phyloP scores from a whole-genome alignment of 2,888 invertebrate species.

The Hypolimnas misippus region DNA sequence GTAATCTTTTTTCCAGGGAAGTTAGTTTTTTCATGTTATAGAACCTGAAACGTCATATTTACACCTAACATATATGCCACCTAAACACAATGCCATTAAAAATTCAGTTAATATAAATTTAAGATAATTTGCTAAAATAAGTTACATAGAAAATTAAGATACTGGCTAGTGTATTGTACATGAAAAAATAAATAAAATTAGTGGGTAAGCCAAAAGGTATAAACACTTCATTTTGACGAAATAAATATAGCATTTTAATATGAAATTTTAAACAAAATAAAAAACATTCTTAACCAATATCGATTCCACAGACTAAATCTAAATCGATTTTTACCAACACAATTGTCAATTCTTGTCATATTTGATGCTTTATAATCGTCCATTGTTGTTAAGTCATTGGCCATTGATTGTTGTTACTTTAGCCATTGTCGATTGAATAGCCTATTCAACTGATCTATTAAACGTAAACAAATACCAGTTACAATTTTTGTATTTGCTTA shows the following conservation, averaged over 20 bases:
- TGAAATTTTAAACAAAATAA: background rate
- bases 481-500: background rate
- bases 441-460: conserved; percentile 11
- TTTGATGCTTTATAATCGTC: conserved; percentile 22
- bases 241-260: too few species aligned
- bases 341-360: conserved; percentile 7
- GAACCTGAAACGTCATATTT: too few species aligned
- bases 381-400: conserved; percentile 17
- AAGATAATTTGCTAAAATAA: too few species aligned
- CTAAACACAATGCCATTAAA: too few species aligned
- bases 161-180: too few species aligned
- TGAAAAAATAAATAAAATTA: too few species aligned
- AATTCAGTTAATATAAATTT: too few species aligned
- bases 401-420: conserved; percentile 4
- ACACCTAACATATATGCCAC: too few species aligned
- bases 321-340: conserved; percentile 1
- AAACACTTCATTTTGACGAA: too few species aligned
- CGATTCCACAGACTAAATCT: background rate
- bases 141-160: too few species aligned
- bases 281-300: background rate
- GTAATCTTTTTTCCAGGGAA: too few species aligned
- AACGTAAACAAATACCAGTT: background rate
- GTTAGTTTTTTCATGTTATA: too few species aligned
- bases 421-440: conserved; percentile 28
- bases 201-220: background rate